Evolutionary conservation across 1,140 invertebrate species (phyloP).

Genomic region (Ephestia elutella): DNA sequence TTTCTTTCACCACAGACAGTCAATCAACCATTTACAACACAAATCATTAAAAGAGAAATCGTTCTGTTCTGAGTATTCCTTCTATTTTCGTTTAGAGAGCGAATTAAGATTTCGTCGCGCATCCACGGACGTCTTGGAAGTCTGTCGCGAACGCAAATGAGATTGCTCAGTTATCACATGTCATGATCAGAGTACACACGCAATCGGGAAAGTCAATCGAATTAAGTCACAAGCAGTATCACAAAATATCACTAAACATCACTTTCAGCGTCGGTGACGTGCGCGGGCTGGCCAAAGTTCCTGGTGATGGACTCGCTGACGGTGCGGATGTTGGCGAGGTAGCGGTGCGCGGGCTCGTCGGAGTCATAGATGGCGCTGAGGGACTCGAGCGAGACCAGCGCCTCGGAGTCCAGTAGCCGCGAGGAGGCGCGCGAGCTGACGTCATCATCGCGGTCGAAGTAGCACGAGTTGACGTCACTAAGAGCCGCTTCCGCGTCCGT

Average conservation of each 20-base stretch:
- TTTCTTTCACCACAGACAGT: conserved; percentile 2
- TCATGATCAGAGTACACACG: conserved; percentile 17
- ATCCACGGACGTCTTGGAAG: conserved; percentile 19
- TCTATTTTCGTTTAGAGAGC: conserved; percentile 38
- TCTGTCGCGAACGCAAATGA: conserved; percentile 22
- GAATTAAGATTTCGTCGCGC: conserved; percentile 18
- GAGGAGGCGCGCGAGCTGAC: conserved; percentile 86
- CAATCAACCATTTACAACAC: conserved; percentile 4
- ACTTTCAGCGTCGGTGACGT: conserved; percentile 79
- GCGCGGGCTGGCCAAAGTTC: conserved; percentile 81
- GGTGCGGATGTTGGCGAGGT: conserved; percentile 83
- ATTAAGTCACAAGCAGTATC: conserved; percentile 9
- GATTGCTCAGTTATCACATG: conserved; percentile 34
- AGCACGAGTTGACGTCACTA: conserved; percentile 90
- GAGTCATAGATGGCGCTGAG: conserved; percentile 89
- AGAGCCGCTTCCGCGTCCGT: conserved; percentile 89
- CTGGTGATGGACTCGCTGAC: conserved; percentile 84
- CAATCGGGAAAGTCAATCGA: background rate
- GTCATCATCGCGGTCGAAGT: conserved; percentile 84
- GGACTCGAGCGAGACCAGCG: conserved; percentile 84
- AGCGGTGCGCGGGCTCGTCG: conserved; percentile 84
- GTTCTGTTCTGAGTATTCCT: conserved; percentile 45
- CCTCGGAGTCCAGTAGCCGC: conserved; percentile 83
- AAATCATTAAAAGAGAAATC: conserved; percentile 21
- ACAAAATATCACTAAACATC: conserved; percentile 69